phyloP scores from a whole-genome alignment of 2,113 vertebrate species.

The Cariama cristata region DNA sequence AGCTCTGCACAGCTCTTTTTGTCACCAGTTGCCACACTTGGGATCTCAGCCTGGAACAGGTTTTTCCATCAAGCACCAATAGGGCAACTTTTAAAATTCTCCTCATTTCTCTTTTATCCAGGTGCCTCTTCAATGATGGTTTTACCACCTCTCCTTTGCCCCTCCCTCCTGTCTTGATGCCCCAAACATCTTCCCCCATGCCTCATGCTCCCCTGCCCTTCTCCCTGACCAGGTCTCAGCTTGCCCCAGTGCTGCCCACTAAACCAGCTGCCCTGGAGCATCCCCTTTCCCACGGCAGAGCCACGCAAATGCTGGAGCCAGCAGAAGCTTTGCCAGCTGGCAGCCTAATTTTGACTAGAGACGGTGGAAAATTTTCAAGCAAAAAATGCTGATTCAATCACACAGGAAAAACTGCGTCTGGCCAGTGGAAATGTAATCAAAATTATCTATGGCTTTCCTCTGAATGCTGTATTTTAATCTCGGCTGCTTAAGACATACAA shows the following conservation, averaged over 20 bases:
- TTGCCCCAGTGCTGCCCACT: background rate
- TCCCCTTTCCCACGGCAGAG: background rate
- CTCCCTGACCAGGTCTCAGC: background rate
- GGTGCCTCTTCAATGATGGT: background rate
- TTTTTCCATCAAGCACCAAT: background rate
- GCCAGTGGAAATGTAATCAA: conserved; percentile 6
- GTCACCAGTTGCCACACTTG: background rate
- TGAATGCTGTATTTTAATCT: conserved; percentile 20
- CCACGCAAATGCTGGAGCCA: background rate
- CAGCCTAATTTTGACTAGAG: background rate
- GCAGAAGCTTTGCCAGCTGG: conserved; percentile 17
- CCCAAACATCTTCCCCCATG: background rate
- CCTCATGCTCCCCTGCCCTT: background rate
- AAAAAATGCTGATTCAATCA: conserved; percentile 33
- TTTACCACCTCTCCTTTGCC: background rate
- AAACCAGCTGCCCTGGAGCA: background rate
- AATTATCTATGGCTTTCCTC: conserved; percentile 48
- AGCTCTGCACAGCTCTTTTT: background rate
- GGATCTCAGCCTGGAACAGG: background rate
- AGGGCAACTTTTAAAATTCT: background rate
- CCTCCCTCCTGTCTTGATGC: background rate
- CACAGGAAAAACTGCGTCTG: background rate
- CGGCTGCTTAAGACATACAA: background rate
- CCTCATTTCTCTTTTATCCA: background rate
- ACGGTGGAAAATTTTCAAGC: background rate